Conservation (phyloP, 2,888 invertebrate genomes). For the Dichetophora obliterata region DNA sequence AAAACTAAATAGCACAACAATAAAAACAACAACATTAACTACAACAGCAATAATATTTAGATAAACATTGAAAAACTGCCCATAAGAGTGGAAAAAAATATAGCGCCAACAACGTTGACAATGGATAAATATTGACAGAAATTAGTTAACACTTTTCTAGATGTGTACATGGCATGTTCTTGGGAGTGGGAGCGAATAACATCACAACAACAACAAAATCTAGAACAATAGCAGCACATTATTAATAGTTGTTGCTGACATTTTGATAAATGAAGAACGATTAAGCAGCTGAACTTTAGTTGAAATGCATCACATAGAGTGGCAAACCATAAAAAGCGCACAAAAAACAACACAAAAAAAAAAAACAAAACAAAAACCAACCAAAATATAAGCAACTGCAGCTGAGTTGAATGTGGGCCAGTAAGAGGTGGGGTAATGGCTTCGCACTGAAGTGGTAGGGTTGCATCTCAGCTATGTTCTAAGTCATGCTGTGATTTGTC, state of each 20-base stretch:
- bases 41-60: neutral
- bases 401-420: neutral
- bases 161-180: neutral
- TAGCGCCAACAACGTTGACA: neutral
- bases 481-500: conserved; percentile 15
- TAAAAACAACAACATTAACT: neutral
- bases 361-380: neutral
- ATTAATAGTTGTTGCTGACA: conserved; percentile 65
- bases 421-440: neutral
- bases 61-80: conserved; percentile 6
- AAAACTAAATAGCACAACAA: neutral
- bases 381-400: neutral
- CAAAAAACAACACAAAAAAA: neutral
- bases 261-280: conserved; percentile 63
- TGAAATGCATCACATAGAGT: neutral
- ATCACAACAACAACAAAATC: too few relatives aligned
- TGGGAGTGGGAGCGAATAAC: neutral
- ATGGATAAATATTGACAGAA: conserved; percentile 34
- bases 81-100: neutral
- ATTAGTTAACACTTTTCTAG: conserved; percentile 13
- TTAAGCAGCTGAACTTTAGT: conserved; percentile 40
- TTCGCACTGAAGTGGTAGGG: neutral
- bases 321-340: conserved; percentile 24
- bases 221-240: conserved; percentile 17
- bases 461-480: neutral